Percentiles rank a stretch among this genome's conserved stretches.
Conservation (phyloP, 2,113 vertebrate genomes). For the Chaetorhynchus papuensis region DNA sequence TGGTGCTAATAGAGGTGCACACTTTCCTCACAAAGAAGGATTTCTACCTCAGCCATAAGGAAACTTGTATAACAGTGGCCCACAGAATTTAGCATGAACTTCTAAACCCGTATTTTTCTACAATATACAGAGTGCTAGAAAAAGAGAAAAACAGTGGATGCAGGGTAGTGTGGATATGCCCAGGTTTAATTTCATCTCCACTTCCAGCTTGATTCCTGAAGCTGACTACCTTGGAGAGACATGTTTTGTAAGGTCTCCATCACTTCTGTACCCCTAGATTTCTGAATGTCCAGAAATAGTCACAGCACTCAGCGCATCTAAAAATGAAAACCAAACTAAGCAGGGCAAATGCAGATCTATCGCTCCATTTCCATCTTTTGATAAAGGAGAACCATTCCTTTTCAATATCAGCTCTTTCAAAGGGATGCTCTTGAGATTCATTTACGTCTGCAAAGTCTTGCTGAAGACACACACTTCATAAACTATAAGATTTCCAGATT, state of each 20-base stretch:
- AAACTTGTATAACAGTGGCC: not conserved
- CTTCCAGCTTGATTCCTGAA: not conserved
- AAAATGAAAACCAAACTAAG: not conserved
- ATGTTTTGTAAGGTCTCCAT: not conserved
- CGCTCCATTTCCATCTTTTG: not conserved
- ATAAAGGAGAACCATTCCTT: not conserved
- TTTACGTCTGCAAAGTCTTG: not conserved
- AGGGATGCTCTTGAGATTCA: not conserved
- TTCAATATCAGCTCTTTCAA: not conserved
- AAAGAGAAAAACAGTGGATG: not conserved
- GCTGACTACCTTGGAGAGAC: not conserved
- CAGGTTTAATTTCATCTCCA: not conserved
- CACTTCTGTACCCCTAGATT: not conserved
- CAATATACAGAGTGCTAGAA: not conserved
- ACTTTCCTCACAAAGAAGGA: not conserved
- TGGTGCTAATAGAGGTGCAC: slow-evolving; percentile 12
- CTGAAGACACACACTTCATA: not conserved
- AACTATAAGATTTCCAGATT: not conserved
- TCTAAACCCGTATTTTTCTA: not conserved
- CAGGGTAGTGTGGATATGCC: not conserved
- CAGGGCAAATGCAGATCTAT: not conserved
- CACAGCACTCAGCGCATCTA: not conserved
- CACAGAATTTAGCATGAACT: not conserved
- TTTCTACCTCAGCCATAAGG: not conserved
- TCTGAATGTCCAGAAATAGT: not conserved